Conservation (phyloP, 2,888 invertebrate genomes). For the Coleophora flavipennella region DNA sequence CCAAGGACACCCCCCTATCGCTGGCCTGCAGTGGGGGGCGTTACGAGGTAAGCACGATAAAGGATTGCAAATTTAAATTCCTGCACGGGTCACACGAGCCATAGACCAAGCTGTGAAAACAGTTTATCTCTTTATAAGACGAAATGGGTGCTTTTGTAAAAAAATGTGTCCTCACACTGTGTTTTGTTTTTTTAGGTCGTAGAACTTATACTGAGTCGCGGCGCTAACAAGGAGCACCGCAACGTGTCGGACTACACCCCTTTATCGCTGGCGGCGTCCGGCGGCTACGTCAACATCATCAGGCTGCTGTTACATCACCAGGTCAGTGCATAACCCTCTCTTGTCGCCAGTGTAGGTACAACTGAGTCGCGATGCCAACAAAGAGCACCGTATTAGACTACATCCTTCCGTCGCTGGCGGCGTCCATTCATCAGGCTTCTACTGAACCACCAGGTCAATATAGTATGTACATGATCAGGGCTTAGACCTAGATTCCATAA, state of each 20-base stretch:
- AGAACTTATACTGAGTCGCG: conserved; percentile 88
- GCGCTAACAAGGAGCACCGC: conserved; percentile 97
- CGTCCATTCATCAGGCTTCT: conserved; percentile 97
- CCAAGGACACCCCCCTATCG: conserved; percentile 98
- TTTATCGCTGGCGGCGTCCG: conserved; percentile 97
- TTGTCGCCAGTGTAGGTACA: no score
- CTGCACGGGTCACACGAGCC: no score
- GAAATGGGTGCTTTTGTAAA: no score
- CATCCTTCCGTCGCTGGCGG: conserved; percentile 97
- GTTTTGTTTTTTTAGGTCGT: conserved; percentile 76
- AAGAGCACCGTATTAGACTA: conserved; percentile 59
- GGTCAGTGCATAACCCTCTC: conserved; percentile 31
- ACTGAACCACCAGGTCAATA: conserved; percentile 88
- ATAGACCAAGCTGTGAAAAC: no score
- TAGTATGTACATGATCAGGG: no score
- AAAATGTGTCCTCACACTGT: no score
- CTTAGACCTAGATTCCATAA: no score
- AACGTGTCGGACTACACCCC: conserved; percentile 99
- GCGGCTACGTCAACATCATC: conserved; percentile 98
- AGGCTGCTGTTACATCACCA: conserved; percentile 92
- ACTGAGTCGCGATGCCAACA: conserved; percentile 78
- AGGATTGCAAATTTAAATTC: no score
- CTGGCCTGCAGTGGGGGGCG: conserved; percentile 97
- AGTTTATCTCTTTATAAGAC: no score
- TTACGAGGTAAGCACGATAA: conserved; percentile 76